Base-by-base conservation (phyloP, 1,140 invertebrate genomes). In the Sycophila sp. region DNA sequence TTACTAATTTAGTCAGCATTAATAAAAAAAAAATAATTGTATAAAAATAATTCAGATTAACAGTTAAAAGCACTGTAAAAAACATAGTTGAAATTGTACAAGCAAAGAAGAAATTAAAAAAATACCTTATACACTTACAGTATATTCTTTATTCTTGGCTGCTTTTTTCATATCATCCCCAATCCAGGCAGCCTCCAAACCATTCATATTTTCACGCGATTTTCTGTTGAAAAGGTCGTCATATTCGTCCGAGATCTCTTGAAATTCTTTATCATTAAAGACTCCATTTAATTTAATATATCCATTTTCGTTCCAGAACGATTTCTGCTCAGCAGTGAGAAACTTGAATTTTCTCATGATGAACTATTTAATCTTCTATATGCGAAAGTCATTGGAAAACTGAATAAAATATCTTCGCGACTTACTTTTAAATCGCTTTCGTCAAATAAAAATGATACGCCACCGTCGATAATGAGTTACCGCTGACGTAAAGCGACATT, bases 221-320 rank as follows among this genome's bases (percentile, higher is more conserved):
- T 88, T 88, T 1, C 77, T 72, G 34, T 80, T 71, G 67, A 89
- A 89, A 8, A 89, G 76, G 7, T 82, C 76, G 71, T 87, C 78
- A 70, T 89, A 89, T 42, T 82, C 85, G 4, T 78, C 26, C 22
- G 76, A 82, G 32, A 88, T 86, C 71, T 87, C 85, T 6, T 87
- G 76, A 4, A 88, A 80, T 76, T 89, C 87, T 17, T 81, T 74
- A 2, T 75, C 17, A 0, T 79, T 80, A 69, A 84, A 87, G 28
- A 89, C 77, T 34, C 82, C 81, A 4, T 81, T 76, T 4, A 89
- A 66, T 62, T 88, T 84, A 13, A 89, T 78, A 60, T 81, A 89
- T 15, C 88, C 88, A 78, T 89, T 88, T 13, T 87, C 81, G 2
- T 82, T 68, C 75, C 85, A 89, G 69, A 84, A 88, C 58, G 86